Base-by-base conservation (phyloP, 1,140 invertebrate species). In the Metaphire vulgaris region DNA sequence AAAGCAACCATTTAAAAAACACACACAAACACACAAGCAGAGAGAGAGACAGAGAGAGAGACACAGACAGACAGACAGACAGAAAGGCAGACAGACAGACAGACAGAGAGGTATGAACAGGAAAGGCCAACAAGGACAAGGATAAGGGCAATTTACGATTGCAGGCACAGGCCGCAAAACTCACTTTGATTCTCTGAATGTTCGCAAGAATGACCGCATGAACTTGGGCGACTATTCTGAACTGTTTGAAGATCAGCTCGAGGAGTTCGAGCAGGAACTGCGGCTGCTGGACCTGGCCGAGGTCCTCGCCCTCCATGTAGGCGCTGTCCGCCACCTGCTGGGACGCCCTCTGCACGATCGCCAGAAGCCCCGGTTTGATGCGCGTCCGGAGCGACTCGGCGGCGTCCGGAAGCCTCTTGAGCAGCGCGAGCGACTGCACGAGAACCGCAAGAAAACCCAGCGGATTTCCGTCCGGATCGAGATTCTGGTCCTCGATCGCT, bases 331-430 rank as follows among this genome's bases (percentile, higher is more conserved):
- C 88, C n/a, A 94, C 88, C 77, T 92, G 90, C 70, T 92, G 90
- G 2, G 93, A 92, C 15, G 92, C 92, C 75, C 89, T 87, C 26
- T 91, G 90, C 68, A 95, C 90, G 29, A 95, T 91, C 78, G 90
- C 89, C 31, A 92, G 85, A 0, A 96, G 83, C 82, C 94, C 92
- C 32, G 89, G 89, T 84, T 94, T 91, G 86, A 94, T 93, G 85
- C 92, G 90, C 30, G 89, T 88, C 85, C 92, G 93, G 74, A 95
- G 89, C 81, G 89, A 90, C 90, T 93, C 92, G 64, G 94, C 89
- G 28, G 92, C 91, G 82, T 94, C 93, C 33, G 92, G 91, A 78
- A 96, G 87, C 84, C 92, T 93, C 74, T 92, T 90, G 66, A 97
- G 86, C 69, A 93, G 89, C n/a, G 90, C 92, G 33, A 96, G 88